Base-by-base conservation (phyloP, 2,888 invertebrate genomes). In the Mesoligia furuncula region DNA sequence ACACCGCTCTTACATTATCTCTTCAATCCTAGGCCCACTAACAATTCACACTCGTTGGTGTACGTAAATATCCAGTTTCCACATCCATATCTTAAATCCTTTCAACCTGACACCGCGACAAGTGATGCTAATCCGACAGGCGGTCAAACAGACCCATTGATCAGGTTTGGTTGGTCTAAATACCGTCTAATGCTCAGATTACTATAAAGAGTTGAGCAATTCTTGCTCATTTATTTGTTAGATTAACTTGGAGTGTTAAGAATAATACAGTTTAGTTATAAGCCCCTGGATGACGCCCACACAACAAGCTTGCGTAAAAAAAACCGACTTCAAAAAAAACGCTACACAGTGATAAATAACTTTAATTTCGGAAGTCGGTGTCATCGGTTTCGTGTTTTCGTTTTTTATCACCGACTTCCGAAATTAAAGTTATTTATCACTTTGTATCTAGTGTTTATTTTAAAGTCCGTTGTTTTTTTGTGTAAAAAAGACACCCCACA, bases 41-140 rank as follows among this genome's bases (percentile, higher is more conserved):
- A 61, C 48, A 61, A 62, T 51, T 73, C n/a, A 77, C 51, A 59
- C 20, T 42, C 17, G 39, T 42, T 62, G 65, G 24, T 71, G 48
- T 6, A 36, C 36, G 6, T 69, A 39, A 54, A 13, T 51, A 20
- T 31, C 17, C 42, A 71, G 71, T 75, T 82, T 75, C 62, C 45
- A 73, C 70, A 59, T 76, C 11, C n/a, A 27, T 61, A 65, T 67
- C 66, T 69, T 69, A 72, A 80, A 79, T 78, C 79, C 51, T 45
- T 71, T 85, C 83, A 84, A 81, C 48, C 75, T 74, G 69, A 59
- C 72, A 78, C 69, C 68, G 15, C 65, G 73, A 74, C 81, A 86
- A 68, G 81, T 87, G 90, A 90, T 81, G 64, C 5, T 90, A 87
- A 91, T 90, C 88, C 68, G 90, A 90, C 90, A 83, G 70, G 77